Evolutionary conservation across 2,888 invertebrate genomes (phyloP), one percentile per base, ranked within the genome.

Genomic region (Endomychus coccineus): DNA sequence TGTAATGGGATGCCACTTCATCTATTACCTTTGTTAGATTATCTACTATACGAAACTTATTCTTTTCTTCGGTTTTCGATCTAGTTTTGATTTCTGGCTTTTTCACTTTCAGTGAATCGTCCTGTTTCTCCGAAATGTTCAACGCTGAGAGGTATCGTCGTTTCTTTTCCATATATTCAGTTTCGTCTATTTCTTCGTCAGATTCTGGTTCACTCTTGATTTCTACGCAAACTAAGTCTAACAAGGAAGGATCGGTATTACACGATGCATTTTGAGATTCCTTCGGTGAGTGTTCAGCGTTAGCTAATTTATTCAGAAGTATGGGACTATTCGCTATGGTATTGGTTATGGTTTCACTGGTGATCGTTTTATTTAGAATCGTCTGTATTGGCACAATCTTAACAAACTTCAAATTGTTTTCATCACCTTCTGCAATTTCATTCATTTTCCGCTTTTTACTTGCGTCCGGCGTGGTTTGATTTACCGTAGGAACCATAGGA

Each of bases 141-240:
- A 63, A 48, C 1, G 64, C 62, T 0, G 61, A 62, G 23, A 63
- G 40, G 39, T 61, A 62, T 33, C 57, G 52, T 28, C 54, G 50
- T 45, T 60, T 59, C 10, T 53, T 51, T 39, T 61, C 59, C 43
- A 56, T 50, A 30, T 58, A 52, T 41, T 54, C 52, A 10, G 36
- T 37, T 25, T 55, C 55, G 14, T 41, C 47, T 12, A 42, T 34
- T 34, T 54, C 58, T 9, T 55, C 55, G 1, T 55, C 59, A 4
- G 57, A 54, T 21, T 53, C 55, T 1, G 59, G 56, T 48, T 65
- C 63, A 34, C 55, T 59, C 49, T 65, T 65, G 24, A 63, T 58
- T 30, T 52, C 51, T 13, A 30, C 35, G 24, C 21, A 30, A 1
- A 31, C 32, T 17, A 36, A 4, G 2, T 4, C 13, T 14, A 24